Evolutionary conservation across 2,797 vertebrate species (phyloP), one percentile per base, ranked within the genome.

Genomic region (Hafferia zeledoni): DNA sequence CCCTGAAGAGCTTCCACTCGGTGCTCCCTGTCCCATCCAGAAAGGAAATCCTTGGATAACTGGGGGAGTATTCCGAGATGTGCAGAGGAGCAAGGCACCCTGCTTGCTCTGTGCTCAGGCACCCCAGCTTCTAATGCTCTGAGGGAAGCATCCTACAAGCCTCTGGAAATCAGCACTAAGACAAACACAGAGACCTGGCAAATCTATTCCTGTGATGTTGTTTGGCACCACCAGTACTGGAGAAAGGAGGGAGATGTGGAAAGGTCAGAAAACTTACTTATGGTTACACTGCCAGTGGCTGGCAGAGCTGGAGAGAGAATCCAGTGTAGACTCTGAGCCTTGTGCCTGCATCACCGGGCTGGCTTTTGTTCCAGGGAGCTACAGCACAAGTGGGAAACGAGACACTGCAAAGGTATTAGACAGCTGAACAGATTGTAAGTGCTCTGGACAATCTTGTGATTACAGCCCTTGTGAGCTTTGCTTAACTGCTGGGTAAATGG

Each of bases 401-500:
- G 87, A 19, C 6, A 8, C 44, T 79, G 72, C 74, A 56, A 78
- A 92, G 78, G 84, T 83, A 70, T 93, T 95, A 93, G 85, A 37
- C n/a, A 59, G 65, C 53, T 87, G 94, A 93, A 95, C 94, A 93
- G 95, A 87, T 69, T 95, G 82, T 75, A 65, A 90, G 83, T 18
- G 37, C 68, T 94, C 72, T 79, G 91, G 87, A 92, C 76, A 81
- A 86, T 96, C 92, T 79, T 83, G 76, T 90, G 93, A 85, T 97
- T 94, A 95, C 68, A 88, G 82, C 82, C 72, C 76, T 86, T 92
- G 76, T 83, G 87, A 93, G 82, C 79, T 93, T 96, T 92, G 47
- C 81, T 93, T 94, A 71, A 77, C 80, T 75, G 61, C 57, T 70
- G 85, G 44, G 47, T 82, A 83, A 93, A 90, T 83, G 85, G 82